Conservation (phyloP, 2,113 vertebrate genomes). For the Anoura caudifer region DNA sequence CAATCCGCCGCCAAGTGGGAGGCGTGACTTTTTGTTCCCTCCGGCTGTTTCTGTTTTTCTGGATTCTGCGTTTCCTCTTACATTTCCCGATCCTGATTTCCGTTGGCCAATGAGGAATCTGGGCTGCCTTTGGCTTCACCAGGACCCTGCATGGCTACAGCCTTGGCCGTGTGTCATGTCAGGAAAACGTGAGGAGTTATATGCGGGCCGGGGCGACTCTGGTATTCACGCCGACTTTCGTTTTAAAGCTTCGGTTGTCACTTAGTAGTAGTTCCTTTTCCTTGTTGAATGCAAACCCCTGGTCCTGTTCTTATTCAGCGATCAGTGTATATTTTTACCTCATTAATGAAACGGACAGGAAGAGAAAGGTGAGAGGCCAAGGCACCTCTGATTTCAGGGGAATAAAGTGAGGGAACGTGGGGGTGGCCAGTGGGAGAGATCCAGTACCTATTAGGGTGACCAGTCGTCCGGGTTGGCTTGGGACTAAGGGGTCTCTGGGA, state of each 20-base stretch:
- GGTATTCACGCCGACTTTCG: neutral
- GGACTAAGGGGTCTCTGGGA: neutral
- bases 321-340: neutral
- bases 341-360: neutral
- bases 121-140: neutral
- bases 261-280: neutral
- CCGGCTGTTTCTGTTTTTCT: neutral
- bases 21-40: neutral
- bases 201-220: no score
- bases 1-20: neutral
- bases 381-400: fast-evolving
- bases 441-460: neutral
- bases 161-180: neutral
- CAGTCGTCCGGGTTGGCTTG: neutral
- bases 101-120: fast-evolving
- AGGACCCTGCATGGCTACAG: neutral
- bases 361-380: neutral
- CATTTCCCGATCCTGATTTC: neutral
- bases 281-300: neutral
- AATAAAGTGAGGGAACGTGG: fast-evolving
- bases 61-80: neutral
- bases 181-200: neutral
- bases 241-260: neutral
- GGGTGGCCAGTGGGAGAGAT: neutral
- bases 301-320: neutral